Percentiles rank a stretch among this genome's conserved stretches.
phyloP scores from a whole-genome alignment of 1,140 invertebrate species.

The Penaeus indicus region DNA sequence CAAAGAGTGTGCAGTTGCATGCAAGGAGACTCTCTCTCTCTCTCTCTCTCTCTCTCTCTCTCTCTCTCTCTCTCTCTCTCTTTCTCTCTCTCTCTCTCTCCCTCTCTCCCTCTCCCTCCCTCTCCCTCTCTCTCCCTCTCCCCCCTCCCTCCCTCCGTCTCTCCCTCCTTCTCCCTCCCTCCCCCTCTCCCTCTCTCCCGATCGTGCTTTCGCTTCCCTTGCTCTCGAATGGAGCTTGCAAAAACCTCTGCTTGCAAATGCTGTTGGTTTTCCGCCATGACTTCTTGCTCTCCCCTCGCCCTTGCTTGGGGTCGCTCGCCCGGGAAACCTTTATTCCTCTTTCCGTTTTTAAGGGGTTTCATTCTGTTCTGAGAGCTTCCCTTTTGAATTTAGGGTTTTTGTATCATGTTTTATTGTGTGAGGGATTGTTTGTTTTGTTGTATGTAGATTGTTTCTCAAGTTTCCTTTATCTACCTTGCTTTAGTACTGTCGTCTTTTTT shows the following conservation, averaged over 20 bases:
- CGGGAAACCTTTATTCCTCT: too few species aligned
- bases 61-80: not conserved
- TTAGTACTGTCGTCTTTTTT: not conserved
- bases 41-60: slow-evolving; percentile 4
- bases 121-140: not conserved
- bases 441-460: too few species aligned
- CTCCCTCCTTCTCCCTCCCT: not conserved
- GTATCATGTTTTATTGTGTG: too few species aligned
- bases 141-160: not conserved
- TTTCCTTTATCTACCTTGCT: not conserved
- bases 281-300: too few species aligned
- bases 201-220: not conserved
- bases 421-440: not conserved
- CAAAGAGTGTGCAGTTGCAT: too few species aligned
- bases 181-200: not conserved
- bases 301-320: too few species aligned
- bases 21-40: not conserved
- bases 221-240: not conserved
- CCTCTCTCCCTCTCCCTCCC: not conserved
- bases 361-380: too few species aligned
- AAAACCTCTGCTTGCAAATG: too few species aligned
- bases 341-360: too few species aligned
- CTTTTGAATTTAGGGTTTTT: too few species aligned
- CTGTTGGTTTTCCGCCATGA: too few species aligned
- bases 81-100: not conserved